Percentiles rank a stretch among this genome's conserved stretches.
These are phyloP conservation scores for Lycodopsis pacificus DNA, from an alignment of 2,797 vertebrate genomes.

Conservation along the genomic window DNA sequence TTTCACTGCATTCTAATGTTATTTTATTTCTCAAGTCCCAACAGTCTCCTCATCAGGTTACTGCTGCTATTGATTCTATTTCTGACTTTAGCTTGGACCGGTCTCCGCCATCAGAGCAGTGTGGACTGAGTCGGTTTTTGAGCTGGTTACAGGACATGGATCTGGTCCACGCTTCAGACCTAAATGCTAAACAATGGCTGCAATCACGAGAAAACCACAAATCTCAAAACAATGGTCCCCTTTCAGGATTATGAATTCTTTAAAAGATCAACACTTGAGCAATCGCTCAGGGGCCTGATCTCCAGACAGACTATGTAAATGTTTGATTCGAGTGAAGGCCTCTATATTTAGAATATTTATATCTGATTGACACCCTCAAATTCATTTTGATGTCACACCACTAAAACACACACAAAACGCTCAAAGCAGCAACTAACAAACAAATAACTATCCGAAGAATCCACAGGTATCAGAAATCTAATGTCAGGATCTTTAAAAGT, in stretches of 20 bases:
- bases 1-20: constrained; percentile 71
- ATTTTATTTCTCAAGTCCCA: constrained; percentile 63
- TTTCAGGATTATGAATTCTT: constrained; percentile 44
- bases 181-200: constrained; percentile 46
- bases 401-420: not conserved
- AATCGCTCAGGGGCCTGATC: constrained; percentile 10
- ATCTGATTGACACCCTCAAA: not conserved
- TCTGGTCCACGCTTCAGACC: constrained; percentile 37
- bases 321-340: constrained; percentile 23
- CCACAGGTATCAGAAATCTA: not conserved
- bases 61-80: constrained; percentile 72
- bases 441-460: not conserved
- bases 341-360: not conserved
- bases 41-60: constrained; percentile 61
- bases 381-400: not conserved
- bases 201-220: constrained; percentile 56
- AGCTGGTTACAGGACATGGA: constrained; percentile 28
- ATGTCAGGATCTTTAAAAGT: not conserved
- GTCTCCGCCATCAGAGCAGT: constrained; percentile 43
- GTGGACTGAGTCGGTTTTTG: constrained; percentile 20
- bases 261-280: constrained; percentile 26
- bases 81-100: constrained; percentile 50
- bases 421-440: not conserved
- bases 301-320: constrained; percentile 20
- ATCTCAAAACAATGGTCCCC: constrained; percentile 43